Evolutionary conservation across 2,888 invertebrate species (phyloP).

Genomic region (Athalia cordata): DNA sequence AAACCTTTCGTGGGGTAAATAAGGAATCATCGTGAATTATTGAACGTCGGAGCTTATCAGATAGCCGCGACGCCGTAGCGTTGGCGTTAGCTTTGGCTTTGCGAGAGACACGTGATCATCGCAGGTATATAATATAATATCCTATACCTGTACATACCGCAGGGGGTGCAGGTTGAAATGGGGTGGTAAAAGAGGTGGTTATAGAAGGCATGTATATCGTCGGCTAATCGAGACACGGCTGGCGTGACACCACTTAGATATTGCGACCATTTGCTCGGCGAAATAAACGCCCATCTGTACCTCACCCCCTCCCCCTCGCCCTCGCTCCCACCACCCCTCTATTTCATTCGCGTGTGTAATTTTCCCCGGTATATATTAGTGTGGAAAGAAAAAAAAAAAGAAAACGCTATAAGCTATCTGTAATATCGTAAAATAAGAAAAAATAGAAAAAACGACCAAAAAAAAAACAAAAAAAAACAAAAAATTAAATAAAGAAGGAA

Average conservation of each 20-base stretch:
- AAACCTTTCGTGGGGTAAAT: conserved; percentile 7
- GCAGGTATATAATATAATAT: background rate
- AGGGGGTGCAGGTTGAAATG: background rate
- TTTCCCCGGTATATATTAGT: no score
- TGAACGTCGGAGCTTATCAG: conserved; percentile 22
- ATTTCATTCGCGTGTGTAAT: no score
- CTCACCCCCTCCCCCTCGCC: background rate
- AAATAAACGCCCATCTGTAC: background rate
- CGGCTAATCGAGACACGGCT: conserved; percentile 34
- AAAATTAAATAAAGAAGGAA: background rate
- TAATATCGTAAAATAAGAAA: no score
- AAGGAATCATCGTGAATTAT: conserved; percentile 31
- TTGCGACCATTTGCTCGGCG: background rate
- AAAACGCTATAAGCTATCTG: no score
- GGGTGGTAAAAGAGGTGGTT: no score
- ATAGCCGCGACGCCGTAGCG: background rate
- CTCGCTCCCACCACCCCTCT: no score
- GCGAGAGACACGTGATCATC: conserved; percentile 10
- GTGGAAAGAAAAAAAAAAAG: no score
- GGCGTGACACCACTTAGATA: conserved; percentile 34
- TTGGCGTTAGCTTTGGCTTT: background rate
- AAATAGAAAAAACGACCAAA: no score
- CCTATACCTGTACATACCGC: background rate
- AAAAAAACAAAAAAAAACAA: no score
- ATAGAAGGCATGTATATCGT: background rate